These are phyloP conservation scores for Glaucidium brasilianum DNA, from an alignment of 2,113 vertebrate genomes.

Conservation along the genomic window DNA sequence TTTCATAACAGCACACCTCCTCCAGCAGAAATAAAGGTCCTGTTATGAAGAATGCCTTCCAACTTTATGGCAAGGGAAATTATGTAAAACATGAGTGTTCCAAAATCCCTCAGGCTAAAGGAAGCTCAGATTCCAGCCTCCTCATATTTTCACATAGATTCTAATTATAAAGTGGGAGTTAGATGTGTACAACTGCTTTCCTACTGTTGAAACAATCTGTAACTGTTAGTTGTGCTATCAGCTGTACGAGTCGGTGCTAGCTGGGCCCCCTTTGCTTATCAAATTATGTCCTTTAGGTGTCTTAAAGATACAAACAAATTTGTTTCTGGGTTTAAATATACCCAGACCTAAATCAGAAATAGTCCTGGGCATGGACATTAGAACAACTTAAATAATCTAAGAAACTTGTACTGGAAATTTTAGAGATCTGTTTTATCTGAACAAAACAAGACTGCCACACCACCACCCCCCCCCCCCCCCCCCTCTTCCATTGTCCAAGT, in stretches of 20 bases:
- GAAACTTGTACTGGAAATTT: not conserved
- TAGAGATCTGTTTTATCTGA: not conserved
- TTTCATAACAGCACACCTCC: not conserved
- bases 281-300: not conserved
- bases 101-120: not conserved
- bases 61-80: not conserved
- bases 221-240: not conserved
- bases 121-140: not conserved
- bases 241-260: not conserved
- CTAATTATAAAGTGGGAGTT: not conserved
- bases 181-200: not conserved
- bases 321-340: not conserved
- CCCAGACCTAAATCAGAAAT: not conserved
- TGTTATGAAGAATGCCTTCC: not conserved
- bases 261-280: not conserved
- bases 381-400: not conserved
- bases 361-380: not conserved
- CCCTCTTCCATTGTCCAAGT: not conserved
- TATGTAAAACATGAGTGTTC: not conserved
- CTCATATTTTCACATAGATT: not conserved
- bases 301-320: not conserved
- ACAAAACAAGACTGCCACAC: not conserved
- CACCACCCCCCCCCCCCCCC: no score
- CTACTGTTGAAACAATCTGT: not conserved
- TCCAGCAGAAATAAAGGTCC: not conserved